phyloP scores from a whole-genome alignment of 2,113 vertebrate genomes.

The Eonycteris spelaea region DNA sequence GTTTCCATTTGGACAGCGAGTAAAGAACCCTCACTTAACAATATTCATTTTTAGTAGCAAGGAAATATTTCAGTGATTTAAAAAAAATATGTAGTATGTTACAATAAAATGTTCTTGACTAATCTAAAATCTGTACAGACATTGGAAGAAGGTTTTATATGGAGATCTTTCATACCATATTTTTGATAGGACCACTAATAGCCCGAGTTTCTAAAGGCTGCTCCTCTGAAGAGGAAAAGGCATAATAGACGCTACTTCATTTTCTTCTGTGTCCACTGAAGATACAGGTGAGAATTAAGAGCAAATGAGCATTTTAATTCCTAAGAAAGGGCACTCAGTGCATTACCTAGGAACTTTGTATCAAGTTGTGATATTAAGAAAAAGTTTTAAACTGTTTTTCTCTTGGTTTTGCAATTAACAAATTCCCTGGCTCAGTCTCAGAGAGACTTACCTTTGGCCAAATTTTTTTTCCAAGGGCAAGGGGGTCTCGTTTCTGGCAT shows the following conservation, averaged over 20 bases:
- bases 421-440: not conserved
- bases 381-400: not conserved
- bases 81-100: not conserved
- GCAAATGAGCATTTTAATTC: not conserved
- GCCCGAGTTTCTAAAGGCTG: not conserved
- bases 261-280: not conserved
- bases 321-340: not conserved
- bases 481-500: not conserved
- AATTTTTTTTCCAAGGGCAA: not conserved
- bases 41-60: not conserved
- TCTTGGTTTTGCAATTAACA: not conserved
- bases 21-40: not conserved
- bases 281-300: not conserved
- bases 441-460: not conserved
- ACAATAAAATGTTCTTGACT: not conserved
- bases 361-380: not conserved
- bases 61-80: not conserved
- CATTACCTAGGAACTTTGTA: not conserved
- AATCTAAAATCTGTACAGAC: not conserved
- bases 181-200: not conserved
- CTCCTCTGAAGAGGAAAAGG: not conserved
- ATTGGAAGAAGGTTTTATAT: not conserved
- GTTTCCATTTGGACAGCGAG: not conserved
- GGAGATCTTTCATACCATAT: not conserved
- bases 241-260: not conserved